These are phyloP conservation scores for Varanus salvator DNA, from an alignment of 2,113 vertebrate genomes.

Conservation along the genomic window DNA sequence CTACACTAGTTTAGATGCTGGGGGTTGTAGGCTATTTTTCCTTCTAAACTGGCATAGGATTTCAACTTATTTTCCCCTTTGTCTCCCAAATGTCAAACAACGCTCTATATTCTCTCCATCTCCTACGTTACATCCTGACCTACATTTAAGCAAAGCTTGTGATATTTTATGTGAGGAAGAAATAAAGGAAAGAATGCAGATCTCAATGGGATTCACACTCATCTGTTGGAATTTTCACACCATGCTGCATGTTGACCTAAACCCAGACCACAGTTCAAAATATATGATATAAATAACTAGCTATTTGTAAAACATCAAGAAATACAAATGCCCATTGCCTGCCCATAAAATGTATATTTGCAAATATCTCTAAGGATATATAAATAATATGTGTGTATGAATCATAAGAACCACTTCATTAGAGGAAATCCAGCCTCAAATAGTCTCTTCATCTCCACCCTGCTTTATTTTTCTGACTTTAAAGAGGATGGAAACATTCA, in stretches of 20 bases:
- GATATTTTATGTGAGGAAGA: conserved; percentile 67
- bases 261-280: conserved; percentile 79
- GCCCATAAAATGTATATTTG: conserved; percentile 53
- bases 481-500: neutral
- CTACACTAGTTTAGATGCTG: too few relatives aligned
- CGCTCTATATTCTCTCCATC: conserved; percentile 24
- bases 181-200: conserved; percentile 47
- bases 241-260: conserved; percentile 74
- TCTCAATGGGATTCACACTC: conserved; percentile 69
- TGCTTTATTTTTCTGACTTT: neutral
- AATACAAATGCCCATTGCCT: conserved; percentile 53
- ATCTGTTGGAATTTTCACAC: conserved; percentile 77
- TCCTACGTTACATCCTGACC: conserved; percentile 9
- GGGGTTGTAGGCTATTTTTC: too few relatives aligned
- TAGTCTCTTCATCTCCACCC: conserved; percentile 38
- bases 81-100: conserved; percentile 41
- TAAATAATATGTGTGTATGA: conserved; percentile 24
- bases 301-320: conserved; percentile 67
- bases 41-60: too few relatives aligned
- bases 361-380: conserved; percentile 60
- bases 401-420: conserved; percentile 40
- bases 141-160: conserved; percentile 40
- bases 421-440: conserved; percentile 47
- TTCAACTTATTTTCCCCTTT: neutral
- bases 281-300: conserved; percentile 75